phyloP scores from a whole-genome alignment of 2,888 invertebrate species.

The Arge pagana region DNA sequence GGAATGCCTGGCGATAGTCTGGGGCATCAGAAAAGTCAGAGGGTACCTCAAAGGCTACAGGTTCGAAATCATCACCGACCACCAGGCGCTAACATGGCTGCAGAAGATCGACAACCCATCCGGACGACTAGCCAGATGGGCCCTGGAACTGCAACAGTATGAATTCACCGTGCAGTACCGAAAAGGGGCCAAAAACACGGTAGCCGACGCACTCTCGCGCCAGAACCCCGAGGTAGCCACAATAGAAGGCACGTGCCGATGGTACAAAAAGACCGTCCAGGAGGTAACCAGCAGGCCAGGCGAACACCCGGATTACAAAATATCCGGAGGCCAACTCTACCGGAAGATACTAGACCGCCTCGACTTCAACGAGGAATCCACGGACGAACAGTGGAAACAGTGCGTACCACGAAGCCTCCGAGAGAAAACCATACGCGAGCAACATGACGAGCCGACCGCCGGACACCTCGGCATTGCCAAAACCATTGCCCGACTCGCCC shows the following conservation, averaged over 20 bases:
- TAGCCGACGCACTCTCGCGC: constrained; percentile 27
- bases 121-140: constrained; percentile 35
- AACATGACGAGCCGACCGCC: constrained; percentile 32
- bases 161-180: constrained; percentile 20
- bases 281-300: neutral
- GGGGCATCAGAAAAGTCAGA: constrained; percentile 32
- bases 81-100: constrained; percentile 35
- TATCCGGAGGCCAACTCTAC: constrained; percentile 11
- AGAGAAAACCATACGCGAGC: constrained; percentile 12
- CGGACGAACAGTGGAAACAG: constrained; percentile 29
- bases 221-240: constrained; percentile 4
- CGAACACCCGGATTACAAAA: constrained; percentile 15
- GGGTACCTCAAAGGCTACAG: constrained; percentile 32
- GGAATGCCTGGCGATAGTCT: constrained; percentile 36
- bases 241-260: neutral
- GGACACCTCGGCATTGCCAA: constrained; percentile 36
- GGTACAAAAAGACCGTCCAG: constrained; percentile 12
- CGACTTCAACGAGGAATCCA: constrained; percentile 13
- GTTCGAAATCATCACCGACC: constrained; percentile 36
- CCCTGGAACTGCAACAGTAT: constrained; percentile 29
- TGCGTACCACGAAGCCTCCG: constrained; percentile 22
- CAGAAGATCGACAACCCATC: constrained; percentile 32
- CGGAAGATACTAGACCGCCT: constrained; percentile 9
- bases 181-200: constrained; percentile 16
- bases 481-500: constrained; percentile 19